Evolutionary conservation across 2,113 vertebrate genomes (phyloP).

Genomic region (Geococcyx californianus): DNA sequence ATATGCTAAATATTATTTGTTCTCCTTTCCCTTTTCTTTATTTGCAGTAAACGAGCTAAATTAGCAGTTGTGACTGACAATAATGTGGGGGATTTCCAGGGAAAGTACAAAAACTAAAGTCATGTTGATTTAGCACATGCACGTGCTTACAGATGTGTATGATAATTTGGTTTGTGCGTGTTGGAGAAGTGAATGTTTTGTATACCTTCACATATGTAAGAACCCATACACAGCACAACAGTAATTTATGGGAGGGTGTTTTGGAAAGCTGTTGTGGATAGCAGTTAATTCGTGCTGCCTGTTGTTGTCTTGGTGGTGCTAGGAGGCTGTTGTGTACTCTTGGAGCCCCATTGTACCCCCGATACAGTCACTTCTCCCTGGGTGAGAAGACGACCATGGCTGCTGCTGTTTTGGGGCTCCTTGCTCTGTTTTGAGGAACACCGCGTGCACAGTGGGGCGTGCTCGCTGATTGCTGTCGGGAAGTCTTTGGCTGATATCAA

Average conservation of each 20-base stretch:
- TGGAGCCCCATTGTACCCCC: not conserved
- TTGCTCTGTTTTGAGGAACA: not conserved
- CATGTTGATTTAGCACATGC: not conserved
- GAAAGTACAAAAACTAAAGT: not conserved
- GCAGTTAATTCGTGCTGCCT: not conserved
- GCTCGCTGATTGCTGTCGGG: not conserved
- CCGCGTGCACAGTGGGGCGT: rapidly evolving
- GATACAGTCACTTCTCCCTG: not conserved
- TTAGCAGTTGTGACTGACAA: not conserved
- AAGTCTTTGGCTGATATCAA: not conserved
- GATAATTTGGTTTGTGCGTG: not conserved
- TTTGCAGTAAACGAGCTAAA: not conserved
- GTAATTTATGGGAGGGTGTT: not conserved
- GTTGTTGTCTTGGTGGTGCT: not conserved
- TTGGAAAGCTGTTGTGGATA: not conserved
- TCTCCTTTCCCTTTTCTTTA: not conserved
- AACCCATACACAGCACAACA: not conserved
- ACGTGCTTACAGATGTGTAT: not conserved
- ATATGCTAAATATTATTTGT: not conserved
- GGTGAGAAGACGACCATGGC: not conserved
- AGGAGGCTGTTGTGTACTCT: not conserved
- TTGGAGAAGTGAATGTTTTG: not conserved
- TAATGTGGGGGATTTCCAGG: not conserved
- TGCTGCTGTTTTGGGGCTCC: not conserved
- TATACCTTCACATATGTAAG: not conserved